These are phyloP conservation scores for Clarias pachynema DNA, from an alignment of 2,797 vertebrate genomes.

Conservation along the genomic window DNA sequence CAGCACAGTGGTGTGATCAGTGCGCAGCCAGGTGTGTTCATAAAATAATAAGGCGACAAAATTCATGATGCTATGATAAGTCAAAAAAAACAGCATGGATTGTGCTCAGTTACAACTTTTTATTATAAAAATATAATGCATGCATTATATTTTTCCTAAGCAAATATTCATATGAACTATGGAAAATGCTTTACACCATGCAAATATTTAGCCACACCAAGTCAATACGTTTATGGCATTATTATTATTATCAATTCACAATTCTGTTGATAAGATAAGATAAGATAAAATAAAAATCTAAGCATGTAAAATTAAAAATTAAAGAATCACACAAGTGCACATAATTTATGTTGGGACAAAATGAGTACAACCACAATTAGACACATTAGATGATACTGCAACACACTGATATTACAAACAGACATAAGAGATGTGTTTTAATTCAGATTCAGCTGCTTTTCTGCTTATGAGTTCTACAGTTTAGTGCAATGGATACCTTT, in stretches of 20 bases:
- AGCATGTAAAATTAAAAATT: background rate
- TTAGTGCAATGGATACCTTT: background rate
- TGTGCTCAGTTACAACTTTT: background rate
- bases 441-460: background rate
- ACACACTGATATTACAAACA: background rate
- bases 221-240: background rate
- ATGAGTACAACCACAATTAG: background rate
- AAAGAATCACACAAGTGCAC: background rate
- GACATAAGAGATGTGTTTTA: background rate
- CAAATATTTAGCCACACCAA: background rate
- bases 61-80: slow-evolving; percentile 41
- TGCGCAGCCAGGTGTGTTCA: slow-evolving; percentile 58
- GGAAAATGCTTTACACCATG: background rate
- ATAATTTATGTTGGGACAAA: slow-evolving; percentile 10
- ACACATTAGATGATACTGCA: background rate
- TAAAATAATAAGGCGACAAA: slow-evolving; percentile 48
- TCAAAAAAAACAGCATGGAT: background rate
- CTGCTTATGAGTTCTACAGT: background rate
- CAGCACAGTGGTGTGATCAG: slow-evolving; percentile 56
- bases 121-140: slow-evolving; percentile 16
- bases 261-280: background rate
- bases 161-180: background rate
- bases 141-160: background rate
- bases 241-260: background rate
- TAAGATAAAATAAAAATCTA: background rate